Conservation (phyloP, 2,113 vertebrate species). For the Embiotoca jacksoni region DNA sequence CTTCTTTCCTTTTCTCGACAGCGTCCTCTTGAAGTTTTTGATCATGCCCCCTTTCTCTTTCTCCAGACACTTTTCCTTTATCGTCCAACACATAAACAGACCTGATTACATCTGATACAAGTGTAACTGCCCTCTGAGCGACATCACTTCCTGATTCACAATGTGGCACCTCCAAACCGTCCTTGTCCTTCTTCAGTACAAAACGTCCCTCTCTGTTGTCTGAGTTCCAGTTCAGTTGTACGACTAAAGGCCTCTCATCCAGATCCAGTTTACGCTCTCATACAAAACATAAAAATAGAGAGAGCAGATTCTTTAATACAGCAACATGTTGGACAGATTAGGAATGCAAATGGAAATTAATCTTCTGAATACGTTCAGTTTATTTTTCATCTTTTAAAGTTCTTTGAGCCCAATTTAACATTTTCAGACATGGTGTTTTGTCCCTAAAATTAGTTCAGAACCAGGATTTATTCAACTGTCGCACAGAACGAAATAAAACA, state of each 20-base stretch:
- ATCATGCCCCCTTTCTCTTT: slow-evolving; percentile 92
- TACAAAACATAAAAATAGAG: slow-evolving; percentile 19
- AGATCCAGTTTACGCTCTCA: slow-evolving; percentile 91
- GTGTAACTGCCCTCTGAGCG: no score
- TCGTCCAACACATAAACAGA: slow-evolving; percentile 48
- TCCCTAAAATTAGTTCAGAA: no score
- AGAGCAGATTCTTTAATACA: not conserved
- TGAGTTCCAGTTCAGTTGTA: slow-evolving; percentile 94
- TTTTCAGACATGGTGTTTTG: no score
- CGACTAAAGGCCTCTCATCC: slow-evolving; percentile 92
- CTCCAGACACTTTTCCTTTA: slow-evolving; percentile 86
- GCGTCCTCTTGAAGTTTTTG: slow-evolving; percentile 92
- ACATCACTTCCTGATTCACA: not conserved
- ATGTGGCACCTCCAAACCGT: slow-evolving; percentile 83
- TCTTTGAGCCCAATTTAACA: no score
- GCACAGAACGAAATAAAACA: not conserved
- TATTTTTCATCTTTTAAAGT: not conserved
- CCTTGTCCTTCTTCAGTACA: slow-evolving; percentile 91
- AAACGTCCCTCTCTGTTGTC: slow-evolving; percentile 92
- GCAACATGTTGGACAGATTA: not conserved
- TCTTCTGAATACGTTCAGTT: not conserved
- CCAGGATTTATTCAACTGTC: no score
- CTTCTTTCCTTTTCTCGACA: slow-evolving; percentile 95
- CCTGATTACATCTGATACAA: no score
- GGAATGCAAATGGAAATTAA: not conserved